These are phyloP conservation scores for Ormyrus thymus DNA, from an alignment of 2,888 invertebrate genomes.

Conservation along the genomic window DNA sequence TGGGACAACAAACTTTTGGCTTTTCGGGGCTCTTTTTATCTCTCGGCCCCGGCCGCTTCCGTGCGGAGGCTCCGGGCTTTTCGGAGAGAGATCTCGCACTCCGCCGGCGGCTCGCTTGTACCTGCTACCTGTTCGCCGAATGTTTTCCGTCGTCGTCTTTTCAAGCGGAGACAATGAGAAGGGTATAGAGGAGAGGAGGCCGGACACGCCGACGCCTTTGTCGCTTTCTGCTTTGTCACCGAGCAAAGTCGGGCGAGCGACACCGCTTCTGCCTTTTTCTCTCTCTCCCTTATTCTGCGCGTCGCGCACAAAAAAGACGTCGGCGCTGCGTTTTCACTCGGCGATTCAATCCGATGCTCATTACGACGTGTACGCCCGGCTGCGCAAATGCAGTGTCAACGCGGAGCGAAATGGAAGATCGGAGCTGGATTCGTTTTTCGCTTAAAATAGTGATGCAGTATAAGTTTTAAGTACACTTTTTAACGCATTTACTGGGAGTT, in stretches of 20 bases:
- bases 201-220: background rate
- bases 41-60: conserved; percentile 24
- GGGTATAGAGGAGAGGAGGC: background rate
- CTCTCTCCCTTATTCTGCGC: no score
- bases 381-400: no score
- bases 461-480: no score
- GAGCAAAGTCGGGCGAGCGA: conserved; percentile 22
- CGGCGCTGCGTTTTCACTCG: no score
- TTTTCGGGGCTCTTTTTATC: conserved; percentile 43
- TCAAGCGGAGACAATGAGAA: conserved; percentile 10
- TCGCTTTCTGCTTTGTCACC: conserved; percentile 27
- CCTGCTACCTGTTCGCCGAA: conserved; percentile 58
- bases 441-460: no score
- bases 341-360: no score
- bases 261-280: background rate
- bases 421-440: no score
- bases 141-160: conserved; percentile 35
- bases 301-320: no score
- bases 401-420: no score
- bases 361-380: no score
- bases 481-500: no score
- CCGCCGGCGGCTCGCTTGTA: conserved; percentile 54
- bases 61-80: background rate
- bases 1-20: conserved; percentile 66
- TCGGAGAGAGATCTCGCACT: no score